A percentile compares a stretch with the other conserved stretches of the same genome.
phyloP scores from a whole-genome alignment of 2,888 invertebrate species.

The Eremobia ochroleuca region DNA sequence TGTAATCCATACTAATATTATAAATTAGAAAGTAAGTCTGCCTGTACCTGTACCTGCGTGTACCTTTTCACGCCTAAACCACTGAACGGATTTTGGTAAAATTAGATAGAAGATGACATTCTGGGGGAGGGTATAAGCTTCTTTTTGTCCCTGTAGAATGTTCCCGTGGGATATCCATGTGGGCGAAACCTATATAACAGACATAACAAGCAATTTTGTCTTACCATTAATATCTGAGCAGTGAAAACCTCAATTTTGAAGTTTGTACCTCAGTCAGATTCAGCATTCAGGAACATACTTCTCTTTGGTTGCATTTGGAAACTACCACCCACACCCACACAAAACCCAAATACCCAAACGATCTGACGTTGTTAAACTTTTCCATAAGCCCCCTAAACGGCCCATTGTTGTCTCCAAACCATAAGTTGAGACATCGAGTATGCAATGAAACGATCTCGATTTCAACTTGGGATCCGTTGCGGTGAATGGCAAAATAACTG shows the following conservation, averaged over 20 bases:
- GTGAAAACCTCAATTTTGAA: neutral
- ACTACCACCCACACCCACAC: neutral
- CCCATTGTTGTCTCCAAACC: slow-evolving; percentile 48
- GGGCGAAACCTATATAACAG: too few species aligned
- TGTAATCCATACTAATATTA: too few species aligned
- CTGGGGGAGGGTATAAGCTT: too few species aligned
- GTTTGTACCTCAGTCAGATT: neutral
- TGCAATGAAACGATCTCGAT: slow-evolving; percentile 23
- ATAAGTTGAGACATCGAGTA: slow-evolving; percentile 43
- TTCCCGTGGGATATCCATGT: too few species aligned
- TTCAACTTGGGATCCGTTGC: slow-evolving; percentile 19
- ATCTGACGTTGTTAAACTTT: slow-evolving; percentile 1
- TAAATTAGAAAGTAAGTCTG: too few species aligned
- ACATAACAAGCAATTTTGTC: neutral
- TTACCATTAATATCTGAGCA: neutral
- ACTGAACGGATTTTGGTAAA: too few species aligned
- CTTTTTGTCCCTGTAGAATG: too few species aligned
- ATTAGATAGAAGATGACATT: too few species aligned
- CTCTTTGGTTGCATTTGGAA: neutral
- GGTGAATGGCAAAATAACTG: slow-evolving; percentile 39
- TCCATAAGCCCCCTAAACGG: slow-evolving; percentile 13
- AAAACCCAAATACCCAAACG: slow-evolving; percentile 5
- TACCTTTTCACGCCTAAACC: too few species aligned
- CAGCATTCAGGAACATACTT: neutral
- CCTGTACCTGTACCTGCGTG: too few species aligned